Evolutionary conservation across 2,113 vertebrate species (phyloP), one percentile per base, ranked within the genome.

Genomic region (Pyxicephalus adspersus): DNA sequence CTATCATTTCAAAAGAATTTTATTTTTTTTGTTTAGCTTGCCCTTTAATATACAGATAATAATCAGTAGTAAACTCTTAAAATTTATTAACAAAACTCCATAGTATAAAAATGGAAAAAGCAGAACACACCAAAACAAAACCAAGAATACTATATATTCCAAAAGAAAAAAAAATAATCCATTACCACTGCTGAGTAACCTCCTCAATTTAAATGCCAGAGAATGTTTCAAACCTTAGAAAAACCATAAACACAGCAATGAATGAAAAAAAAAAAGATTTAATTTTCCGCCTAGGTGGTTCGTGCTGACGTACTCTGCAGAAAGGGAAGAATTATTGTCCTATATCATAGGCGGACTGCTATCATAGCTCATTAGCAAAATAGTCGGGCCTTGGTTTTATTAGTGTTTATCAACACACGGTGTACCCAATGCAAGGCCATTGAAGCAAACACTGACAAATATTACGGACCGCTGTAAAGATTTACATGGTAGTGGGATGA

Each of bases 321-420:
- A 57, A 74, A 17, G 52, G 28, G 50, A 63, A 74, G 61, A 81
- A 81, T 74, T 65, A 81, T 57, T 64, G 23, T 64, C 67, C 50
- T 57, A 50, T 81, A 51, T 81, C 60, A 74, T 51, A 81, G 70
- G 70, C 60, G 57, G 65, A 81, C 65, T 65, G 79, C 79, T 58
- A 74, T 81, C 79, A 74, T 74, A 65, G 61, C 70, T 81, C 79
- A 81, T 81, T 81, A 81, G 81, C 84, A 85, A 87, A 85, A 85
- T 83, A 80, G 82, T 66, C 84, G 70, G 83, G 78, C 85, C 70
- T 63, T 85, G 87, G 84, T 83, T 84, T 83, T 70, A 86, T 87
- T 86, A 87, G 72, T 81, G 50, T 86, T 89, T 84, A 88, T 38
- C 84, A 87, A 85, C 83, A 89, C 57, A 81, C 63, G 85, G 84